A percentile compares a stretch with the other conserved stretches of the same genome.
These are phyloP conservation scores for Dione vanillae DNA, from an alignment of 2,888 invertebrate genomes.

Conservation along the genomic window DNA sequence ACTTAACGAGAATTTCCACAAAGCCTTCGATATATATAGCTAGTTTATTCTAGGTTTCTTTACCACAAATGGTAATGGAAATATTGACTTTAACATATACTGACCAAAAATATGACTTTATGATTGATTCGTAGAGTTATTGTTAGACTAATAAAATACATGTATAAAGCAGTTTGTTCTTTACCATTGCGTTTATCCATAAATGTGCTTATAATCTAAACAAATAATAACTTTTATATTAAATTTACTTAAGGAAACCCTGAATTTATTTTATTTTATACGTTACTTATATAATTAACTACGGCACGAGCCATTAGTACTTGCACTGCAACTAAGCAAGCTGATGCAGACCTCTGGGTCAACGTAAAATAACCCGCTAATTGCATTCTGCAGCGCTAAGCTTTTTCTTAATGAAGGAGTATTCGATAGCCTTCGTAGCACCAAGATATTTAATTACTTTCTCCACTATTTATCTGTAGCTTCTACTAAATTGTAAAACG, in stretches of 20 bases:
- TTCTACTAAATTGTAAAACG: too few species aligned
- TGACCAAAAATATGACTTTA: too few species aligned
- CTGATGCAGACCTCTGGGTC: slow-evolving; percentile 28
- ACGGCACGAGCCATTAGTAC: slow-evolving; percentile 5
- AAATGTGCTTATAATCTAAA: too few species aligned
- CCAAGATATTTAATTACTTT: slow-evolving; percentile 20
- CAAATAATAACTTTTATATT: too few species aligned
- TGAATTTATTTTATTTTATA: background rate
- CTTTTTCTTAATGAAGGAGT: too few species aligned
- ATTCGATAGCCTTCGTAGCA: too few species aligned
- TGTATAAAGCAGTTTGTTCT: too few species aligned
- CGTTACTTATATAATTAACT: slow-evolving; percentile 5
- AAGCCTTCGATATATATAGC: background rate
- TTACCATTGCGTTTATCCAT: too few species aligned
- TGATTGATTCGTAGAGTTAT: too few species aligned
- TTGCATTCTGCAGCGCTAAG: slow-evolving; percentile 27
- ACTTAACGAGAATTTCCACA: background rate
- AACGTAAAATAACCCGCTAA: slow-evolving; percentile 29
- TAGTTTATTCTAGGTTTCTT: background rate
- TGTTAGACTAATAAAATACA: too few species aligned
- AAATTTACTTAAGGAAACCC: background rate
- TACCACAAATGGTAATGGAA: too few species aligned
- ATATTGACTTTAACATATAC: too few species aligned
- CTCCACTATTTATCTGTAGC: background rate
- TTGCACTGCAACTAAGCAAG: slow-evolving; percentile 26